phyloP scores from a whole-genome alignment of 1,140 invertebrate genomes.

The Monomorium pharaonis region DNA sequence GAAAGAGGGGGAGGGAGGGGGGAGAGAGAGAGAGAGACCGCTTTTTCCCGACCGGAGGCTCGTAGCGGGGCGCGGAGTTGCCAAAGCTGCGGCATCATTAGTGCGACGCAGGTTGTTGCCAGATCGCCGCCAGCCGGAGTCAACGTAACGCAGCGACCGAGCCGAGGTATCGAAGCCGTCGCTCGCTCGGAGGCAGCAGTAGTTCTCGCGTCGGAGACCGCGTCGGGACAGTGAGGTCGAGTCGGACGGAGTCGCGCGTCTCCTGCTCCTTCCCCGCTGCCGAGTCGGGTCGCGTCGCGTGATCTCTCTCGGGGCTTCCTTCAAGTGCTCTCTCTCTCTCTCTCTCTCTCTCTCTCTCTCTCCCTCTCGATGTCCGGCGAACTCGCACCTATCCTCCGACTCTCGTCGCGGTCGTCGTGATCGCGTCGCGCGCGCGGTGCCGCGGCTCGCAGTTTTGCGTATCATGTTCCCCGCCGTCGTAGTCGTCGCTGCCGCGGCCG shows the following conservation, averaged over 20 bases:
- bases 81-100: slow-evolving; percentile 36
- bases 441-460: background rate
- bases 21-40: background rate
- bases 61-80: slow-evolving; percentile 19
- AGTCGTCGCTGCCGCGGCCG: background rate
- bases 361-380: background rate
- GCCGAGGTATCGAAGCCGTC: background rate
- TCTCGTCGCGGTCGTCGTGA: background rate
- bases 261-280: background rate
- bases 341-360: too few species aligned
- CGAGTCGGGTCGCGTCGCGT: background rate
- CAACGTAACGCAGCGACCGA: slow-evolving; percentile 10
- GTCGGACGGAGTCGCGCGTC: background rate
- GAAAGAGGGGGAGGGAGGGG: background rate
- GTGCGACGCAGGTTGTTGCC: slow-evolving; percentile 45
- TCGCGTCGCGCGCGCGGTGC: slow-evolving; percentile 18
- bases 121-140: background rate
- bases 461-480: background rate
- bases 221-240: slow-evolving; percentile 14
- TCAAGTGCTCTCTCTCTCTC: too few species aligned
- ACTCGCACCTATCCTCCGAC: slow-evolving; percentile 23
- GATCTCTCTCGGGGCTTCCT: too few species aligned
- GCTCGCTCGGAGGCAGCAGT: background rate
- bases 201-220: slow-evolving; percentile 16
- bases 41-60: slow-evolving; percentile 28